Base-by-base conservation (phyloP, 2,113 vertebrate genomes). In the Entomyzon cyanotis region DNA sequence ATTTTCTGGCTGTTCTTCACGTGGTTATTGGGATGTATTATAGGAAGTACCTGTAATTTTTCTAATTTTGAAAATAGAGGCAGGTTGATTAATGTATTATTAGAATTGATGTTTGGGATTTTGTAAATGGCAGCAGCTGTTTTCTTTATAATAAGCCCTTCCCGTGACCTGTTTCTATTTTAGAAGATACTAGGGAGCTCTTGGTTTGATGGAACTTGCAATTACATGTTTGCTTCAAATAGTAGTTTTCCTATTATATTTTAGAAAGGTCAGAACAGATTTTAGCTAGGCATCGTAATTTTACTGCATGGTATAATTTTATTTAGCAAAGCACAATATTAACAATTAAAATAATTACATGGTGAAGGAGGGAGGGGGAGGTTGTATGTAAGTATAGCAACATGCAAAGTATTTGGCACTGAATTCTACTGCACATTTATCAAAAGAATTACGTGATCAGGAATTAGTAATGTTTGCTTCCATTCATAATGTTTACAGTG, bases 301-400 rank as follows among this genome's bases (percentile, higher is more conserved):
- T 77, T 60, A 49, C 68, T 88, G 76, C n/a, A 28, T 68, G 76
- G 64, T 74, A 20, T 84, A 80, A 86, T 92, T 77, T 90, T 82
- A 91, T 88, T 90, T 91, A 90, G 85, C 47, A 56, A 84, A 90
- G 71, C 68, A 86, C 49, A 90, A 4, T 94, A 84, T 77, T 83
- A 90, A 74, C 86, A 87, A 84, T 74, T 90, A 80, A 69, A 90
- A 79, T 83, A 91, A 90, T 90, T 70, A 42, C 18, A 74, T 37
- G 22, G 44, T 56, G 60, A 86, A 86, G 71, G 39, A 79, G 39
- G 71, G 39, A 79, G 39, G 39, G 44, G 41, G 62, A 73, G 46
- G 37, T 37, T 69, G n/a, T 86, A 20, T 80, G 28, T 49, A 71
- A 73, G 25, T 53, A 20, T 55, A 77, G 76, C 88, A 86, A 76